phyloP scores from a whole-genome alignment of 2,797 vertebrate species.

The Eulemur coronatus region DNA sequence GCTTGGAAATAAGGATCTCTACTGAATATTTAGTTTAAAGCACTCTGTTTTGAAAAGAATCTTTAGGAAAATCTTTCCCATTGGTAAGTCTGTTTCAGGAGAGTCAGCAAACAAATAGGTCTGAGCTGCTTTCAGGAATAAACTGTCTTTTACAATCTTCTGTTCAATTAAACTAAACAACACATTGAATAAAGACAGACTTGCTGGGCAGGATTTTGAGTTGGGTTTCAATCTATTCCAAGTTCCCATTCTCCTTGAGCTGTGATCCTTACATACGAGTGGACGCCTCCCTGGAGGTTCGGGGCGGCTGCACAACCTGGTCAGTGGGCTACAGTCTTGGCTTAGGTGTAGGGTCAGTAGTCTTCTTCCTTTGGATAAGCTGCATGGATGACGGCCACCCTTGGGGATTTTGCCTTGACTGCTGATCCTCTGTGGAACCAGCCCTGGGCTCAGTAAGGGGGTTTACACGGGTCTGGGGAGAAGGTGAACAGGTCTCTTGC shows the following conservation, averaged over 20 bases:
- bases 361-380: neutral
- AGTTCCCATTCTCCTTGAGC: neutral
- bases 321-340: rapidly evolving
- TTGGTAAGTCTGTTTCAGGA: constrained; percentile 20
- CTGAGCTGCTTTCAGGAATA: constrained; percentile 31
- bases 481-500: neutral
- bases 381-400: neutral
- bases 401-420: neutral
- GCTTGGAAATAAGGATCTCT: neutral
- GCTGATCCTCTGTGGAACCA: neutral
- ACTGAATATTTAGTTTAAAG: neutral
- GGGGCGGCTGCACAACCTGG: neutral
- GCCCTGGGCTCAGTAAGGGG: neutral
- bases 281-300: neutral
- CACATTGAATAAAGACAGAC: neutral
- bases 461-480: neutral
- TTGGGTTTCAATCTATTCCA: neutral
- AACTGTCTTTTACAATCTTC: constrained; percentile 14
- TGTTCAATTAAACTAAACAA: constrained; percentile 58
- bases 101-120: constrained; percentile 19
- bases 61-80: neutral
- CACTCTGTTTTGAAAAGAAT: constrained; percentile 21
- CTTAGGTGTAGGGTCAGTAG: neutral
- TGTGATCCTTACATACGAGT: neutral
- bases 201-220: constrained; percentile 65